Evolutionary conservation across 1,140 invertebrate genomes (phyloP).

Genomic region (Drosophila grimshawi): DNA sequence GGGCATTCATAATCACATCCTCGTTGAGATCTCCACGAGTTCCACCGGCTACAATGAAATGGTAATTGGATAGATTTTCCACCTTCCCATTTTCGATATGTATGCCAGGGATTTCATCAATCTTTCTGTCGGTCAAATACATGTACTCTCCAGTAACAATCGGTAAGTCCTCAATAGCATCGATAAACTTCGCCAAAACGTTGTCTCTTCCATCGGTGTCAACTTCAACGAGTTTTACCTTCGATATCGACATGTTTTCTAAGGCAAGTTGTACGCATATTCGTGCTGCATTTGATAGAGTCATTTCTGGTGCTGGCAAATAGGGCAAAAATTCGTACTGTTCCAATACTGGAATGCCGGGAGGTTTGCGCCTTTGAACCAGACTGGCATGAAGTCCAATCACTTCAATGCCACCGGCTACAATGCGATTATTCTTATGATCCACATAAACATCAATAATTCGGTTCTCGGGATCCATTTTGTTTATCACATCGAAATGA

Average conservation of each 20-base stretch:
- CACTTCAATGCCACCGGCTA: constrained; percentile 93
- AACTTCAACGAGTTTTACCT: constrained; percentile 89
- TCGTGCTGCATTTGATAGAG: constrained; percentile 67
- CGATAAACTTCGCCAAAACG: constrained; percentile 86
- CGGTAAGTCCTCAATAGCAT: constrained; percentile 87
- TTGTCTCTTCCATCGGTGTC: constrained; percentile 84
- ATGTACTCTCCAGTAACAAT: constrained; percentile 85
- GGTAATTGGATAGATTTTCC: constrained; percentile 85
- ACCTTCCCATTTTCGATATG: constrained; percentile 88
- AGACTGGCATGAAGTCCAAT: constrained; percentile 92
- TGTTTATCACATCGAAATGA: constrained; percentile 86
- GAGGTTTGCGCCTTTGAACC: constrained; percentile 88
- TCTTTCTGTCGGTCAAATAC: constrained; percentile 85
- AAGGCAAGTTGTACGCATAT: constrained; percentile 89
- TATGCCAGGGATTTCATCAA: constrained; percentile 85
- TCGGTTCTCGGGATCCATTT: constrained; percentile 78
- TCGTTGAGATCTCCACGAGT: constrained; percentile 32
- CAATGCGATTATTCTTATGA: constrained; percentile 82
- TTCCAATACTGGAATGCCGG: constrained; percentile 89
- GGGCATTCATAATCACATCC: constrained; percentile 43
- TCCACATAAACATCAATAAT: constrained; percentile 82
- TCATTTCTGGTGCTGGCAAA: constrained; percentile 84
- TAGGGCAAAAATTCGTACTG: constrained; percentile 92
- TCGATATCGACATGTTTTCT: constrained; percentile 90
- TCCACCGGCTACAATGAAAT: constrained; percentile 86